Evolutionary conservation across 2,888 invertebrate species (phyloP).

Genomic region (Poecilobothrus nobilitatus): DNA sequence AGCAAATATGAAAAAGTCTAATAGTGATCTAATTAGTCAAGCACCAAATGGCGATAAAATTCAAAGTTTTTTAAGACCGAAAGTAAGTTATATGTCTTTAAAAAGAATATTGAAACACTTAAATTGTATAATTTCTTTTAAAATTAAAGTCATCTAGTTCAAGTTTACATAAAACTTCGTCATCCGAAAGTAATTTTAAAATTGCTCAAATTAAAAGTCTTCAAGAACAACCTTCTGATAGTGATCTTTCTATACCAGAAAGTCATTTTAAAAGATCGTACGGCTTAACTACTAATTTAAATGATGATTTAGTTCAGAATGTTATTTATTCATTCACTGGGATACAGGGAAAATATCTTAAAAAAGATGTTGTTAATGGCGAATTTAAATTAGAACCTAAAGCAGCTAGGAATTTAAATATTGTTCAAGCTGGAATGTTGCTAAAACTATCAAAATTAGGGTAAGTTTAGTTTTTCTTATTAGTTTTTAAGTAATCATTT

Average conservation of each 20-base stretch:
- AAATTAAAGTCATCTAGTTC: conserved; percentile 7
- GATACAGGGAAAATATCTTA: conserved; percentile 68
- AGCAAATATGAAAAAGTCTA: background rate
- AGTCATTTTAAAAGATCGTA: background rate
- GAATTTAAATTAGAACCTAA: conserved; percentile 55
- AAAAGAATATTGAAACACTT: background rate
- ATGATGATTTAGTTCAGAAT: conserved; percentile 57
- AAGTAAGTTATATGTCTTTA: conserved; percentile 12
- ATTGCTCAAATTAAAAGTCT: conserved; percentile 18
- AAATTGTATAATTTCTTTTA: background rate
- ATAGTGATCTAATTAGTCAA: background rate
- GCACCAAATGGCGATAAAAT: conserved; percentile 17
- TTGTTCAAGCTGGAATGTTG: conserved; percentile 56
- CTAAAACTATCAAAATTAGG: conserved; percentile 78
- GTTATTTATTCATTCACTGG: conserved; percentile 82
- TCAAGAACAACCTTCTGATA: conserved; percentile 12
- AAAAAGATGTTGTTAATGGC: conserved; percentile 53
- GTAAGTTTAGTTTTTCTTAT: conserved; percentile 48
- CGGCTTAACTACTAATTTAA: conserved; percentile 16
- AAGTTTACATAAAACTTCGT: conserved; percentile 13
- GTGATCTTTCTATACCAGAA: conserved; percentile 14
- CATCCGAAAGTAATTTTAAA: conserved; percentile 23
- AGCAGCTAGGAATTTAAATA: conserved; percentile 43
- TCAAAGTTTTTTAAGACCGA: conserved; percentile 10
- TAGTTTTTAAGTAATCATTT: too few species aligned